phyloP scores from a whole-genome alignment of 1,140 invertebrate species.

The Triops cancriformis region DNA sequence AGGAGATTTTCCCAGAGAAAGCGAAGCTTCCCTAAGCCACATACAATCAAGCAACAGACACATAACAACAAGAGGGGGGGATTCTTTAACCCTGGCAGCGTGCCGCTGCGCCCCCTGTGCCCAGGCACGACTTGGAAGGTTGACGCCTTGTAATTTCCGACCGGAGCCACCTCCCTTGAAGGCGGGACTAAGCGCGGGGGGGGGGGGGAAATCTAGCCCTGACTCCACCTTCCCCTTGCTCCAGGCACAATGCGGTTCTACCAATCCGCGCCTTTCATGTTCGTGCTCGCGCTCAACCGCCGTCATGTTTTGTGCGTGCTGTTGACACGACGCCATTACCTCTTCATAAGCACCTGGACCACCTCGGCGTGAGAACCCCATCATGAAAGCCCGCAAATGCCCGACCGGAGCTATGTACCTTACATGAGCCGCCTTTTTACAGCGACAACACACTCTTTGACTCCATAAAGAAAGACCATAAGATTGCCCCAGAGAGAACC shows the following conservation, averaged over 20 bases:
- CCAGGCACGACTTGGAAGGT: not conserved
- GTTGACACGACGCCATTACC: slow-evolving; percentile 3
- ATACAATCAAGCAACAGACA: slow-evolving; percentile 6
- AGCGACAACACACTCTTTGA: slow-evolving; percentile 1
- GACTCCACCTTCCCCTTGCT: not conserved
- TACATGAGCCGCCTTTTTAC: not conserved
- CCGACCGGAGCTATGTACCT: not conserved
- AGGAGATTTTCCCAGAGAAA: not conserved
- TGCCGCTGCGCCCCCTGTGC: not conserved
- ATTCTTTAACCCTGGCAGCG: not conserved
- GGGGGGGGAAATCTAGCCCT: not conserved
- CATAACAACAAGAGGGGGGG: not conserved
- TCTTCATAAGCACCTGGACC: slow-evolving; percentile 12
- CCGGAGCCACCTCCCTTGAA: not conserved
- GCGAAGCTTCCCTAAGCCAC: slow-evolving; percentile 2
- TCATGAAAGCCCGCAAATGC: not conserved
- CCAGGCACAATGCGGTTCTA: not conserved
- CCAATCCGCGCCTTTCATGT: not conserved
- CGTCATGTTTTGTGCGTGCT: slow-evolving; percentile 9
- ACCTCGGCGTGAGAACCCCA: slow-evolving; percentile 11
- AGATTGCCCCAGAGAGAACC: not conserved
- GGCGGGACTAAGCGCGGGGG: not conserved
- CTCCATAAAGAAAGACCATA: slow-evolving; percentile 1
- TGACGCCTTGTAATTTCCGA: not conserved
- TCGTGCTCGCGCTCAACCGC: slow-evolving; percentile 5